Percentiles rank a stretch among this genome's conserved stretches.
phyloP scores from a whole-genome alignment of 2,888 invertebrate genomes.

The Andrena hattorfiana region DNA sequence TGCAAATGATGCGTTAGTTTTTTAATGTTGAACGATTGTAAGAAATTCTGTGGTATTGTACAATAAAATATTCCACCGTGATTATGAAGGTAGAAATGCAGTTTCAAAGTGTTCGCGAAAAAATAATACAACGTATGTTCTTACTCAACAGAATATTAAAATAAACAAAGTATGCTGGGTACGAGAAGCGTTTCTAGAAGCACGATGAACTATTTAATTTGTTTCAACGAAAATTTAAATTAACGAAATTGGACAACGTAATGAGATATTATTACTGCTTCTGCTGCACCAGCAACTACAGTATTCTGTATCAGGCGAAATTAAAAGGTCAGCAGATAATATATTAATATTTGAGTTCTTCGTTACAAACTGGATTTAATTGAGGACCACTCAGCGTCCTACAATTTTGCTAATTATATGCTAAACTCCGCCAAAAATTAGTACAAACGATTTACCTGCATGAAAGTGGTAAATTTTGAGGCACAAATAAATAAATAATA shows the following conservation, averaged over 20 bases:
- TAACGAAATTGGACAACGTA: conserved; percentile 35
- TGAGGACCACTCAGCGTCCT: not conserved
- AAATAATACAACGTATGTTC: not conserved
- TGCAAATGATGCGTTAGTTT: no score
- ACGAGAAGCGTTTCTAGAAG: not conserved
- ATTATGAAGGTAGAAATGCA: not conserved
- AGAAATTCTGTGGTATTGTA: no score
- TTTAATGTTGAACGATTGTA: no score
- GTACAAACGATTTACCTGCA: not conserved
- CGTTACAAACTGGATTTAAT: not conserved
- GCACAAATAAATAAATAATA: no score
- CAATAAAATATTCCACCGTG: not conserved
- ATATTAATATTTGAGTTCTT: not conserved
- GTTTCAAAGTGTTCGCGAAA: not conserved
- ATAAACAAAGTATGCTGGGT: not conserved
- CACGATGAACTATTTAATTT: not conserved
- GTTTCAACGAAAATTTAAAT: conserved; percentile 17
- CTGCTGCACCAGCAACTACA: not conserved
- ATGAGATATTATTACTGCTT: conserved; percentile 26
- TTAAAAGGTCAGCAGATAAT: not conserved
- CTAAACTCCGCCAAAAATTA: not conserved
- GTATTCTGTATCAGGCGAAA: not conserved
- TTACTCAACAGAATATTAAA: not conserved
- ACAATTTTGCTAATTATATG: not conserved
- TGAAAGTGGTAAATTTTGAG: not conserved